Evolutionary conservation across 2,113 vertebrate genomes (phyloP).

Genomic region (Megalops atlanticus): DNA sequence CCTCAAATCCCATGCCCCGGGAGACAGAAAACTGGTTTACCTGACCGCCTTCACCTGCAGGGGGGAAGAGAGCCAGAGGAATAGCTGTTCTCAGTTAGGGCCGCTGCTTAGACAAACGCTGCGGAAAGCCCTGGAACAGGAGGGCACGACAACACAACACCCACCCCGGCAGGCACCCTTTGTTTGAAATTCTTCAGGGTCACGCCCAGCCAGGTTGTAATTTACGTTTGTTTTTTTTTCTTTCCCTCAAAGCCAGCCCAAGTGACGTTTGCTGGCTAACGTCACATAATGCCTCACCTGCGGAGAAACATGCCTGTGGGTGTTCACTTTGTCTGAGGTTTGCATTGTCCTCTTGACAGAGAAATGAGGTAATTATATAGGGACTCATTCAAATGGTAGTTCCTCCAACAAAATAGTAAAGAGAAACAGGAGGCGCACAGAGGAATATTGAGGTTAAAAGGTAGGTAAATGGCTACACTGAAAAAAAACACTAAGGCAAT

Average conservation of each 20-base stretch:
- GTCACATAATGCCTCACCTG: slow-evolving; percentile 43
- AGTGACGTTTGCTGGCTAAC: slow-evolving; percentile 7
- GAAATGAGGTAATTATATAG: slow-evolving; percentile 22
- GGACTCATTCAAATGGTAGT: neutral
- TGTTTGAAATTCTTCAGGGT: slow-evolving; percentile 72
- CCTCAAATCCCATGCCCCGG: neutral
- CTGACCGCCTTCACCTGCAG: neutral
- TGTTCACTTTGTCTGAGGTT: slow-evolving; percentile 44
- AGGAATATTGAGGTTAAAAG: no score
- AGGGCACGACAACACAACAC: slow-evolving; percentile 36
- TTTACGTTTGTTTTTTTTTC: slow-evolving; percentile 64
- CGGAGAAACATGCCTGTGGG: slow-evolving; percentile 26
- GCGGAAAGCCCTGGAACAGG: slow-evolving; percentile 8
- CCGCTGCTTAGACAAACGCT: neutral
- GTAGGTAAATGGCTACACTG: no score
- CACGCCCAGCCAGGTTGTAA: slow-evolving; percentile 80
- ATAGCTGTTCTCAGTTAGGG: neutral
- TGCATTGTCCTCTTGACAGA: slow-evolving; percentile 45
- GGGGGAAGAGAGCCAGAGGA: neutral
- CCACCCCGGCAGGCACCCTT: slow-evolving; percentile 47
- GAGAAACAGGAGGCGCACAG: neutral
- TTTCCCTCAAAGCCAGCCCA: neutral
- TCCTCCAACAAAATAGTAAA: neutral
- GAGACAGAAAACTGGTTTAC: slow-evolving; percentile 19
- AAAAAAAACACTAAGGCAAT: neutral